A percentile compares a stretch with the other conserved stretches of the same genome.
phyloP scores from a whole-genome alignment of 2,888 invertebrate species.

The Eulithis testata region DNA sequence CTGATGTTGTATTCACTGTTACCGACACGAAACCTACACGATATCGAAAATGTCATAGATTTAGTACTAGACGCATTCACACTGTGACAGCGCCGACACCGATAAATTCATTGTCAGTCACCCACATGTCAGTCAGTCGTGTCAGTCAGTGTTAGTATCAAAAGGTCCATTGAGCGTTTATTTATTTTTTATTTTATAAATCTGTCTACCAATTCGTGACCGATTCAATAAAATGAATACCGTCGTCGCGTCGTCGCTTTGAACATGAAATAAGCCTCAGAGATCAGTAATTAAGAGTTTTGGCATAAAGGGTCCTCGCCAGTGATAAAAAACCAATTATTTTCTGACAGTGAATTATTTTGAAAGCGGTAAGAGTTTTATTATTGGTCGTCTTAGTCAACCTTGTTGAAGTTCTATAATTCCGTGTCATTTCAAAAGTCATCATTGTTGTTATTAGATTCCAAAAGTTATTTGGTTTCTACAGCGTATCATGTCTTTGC shows the following conservation, averaged over 20 bases:
- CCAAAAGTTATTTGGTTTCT: neutral
- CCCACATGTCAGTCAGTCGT: too few species aligned
- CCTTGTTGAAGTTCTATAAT: slow-evolving; percentile 12
- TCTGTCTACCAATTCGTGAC: too few species aligned
- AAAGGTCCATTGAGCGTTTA: too few species aligned
- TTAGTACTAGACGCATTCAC: too few species aligned
- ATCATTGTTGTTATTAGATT: neutral
- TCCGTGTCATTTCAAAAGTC: neutral
- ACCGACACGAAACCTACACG: too few species aligned
- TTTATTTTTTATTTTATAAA: too few species aligned
- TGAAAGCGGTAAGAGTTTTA: neutral
- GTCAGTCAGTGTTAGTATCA: too few species aligned
- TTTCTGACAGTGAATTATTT: slow-evolving; percentile 17
- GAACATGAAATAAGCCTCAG: neutral
- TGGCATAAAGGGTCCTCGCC: slow-evolving; percentile 7
- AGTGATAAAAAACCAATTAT: slow-evolving; percentile 23
- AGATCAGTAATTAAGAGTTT: slow-evolving; percentile 16
- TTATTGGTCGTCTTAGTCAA: slow-evolving; percentile 5
- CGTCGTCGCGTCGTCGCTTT: neutral
- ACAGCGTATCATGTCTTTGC: neutral
- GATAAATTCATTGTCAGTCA: too few species aligned
- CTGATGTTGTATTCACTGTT: too few species aligned
- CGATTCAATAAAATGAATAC: too few species aligned
- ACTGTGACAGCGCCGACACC: too few species aligned
- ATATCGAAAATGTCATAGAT: too few species aligned